These are phyloP conservation scores for Nerophis lumbriciformis DNA, from an alignment of 2,113 vertebrate species.

Conservation along the genomic window DNA sequence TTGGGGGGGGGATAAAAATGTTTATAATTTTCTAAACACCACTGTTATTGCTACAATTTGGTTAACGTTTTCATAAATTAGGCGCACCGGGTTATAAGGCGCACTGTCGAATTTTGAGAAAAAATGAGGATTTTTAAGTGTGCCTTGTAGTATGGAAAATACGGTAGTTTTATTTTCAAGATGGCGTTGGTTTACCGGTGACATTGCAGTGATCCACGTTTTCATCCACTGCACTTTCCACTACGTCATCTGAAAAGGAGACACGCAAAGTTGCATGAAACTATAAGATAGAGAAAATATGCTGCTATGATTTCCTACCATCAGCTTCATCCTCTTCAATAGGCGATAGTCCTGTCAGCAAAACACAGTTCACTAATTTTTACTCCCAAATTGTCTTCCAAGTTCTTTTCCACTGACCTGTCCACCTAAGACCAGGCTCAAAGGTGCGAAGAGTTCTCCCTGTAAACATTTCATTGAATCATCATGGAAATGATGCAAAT, in stretches of 20 bases:
- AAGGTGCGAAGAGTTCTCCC: conserved; percentile 1
- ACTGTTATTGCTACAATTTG: too few relatives aligned
- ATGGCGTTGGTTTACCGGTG: conserved; percentile 30
- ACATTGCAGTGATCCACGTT: conserved; percentile 10
- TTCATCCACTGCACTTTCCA: conserved; percentile 40
- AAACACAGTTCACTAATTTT: not conserved
- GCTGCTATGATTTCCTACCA: conserved; percentile 31
- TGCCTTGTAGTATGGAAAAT: too few relatives aligned
- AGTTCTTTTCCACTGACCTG: conserved; percentile 35
- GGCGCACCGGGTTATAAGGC: too few relatives aligned
- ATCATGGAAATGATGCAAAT: not conserved
- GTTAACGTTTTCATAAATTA: too few relatives aligned
- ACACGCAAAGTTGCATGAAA: not conserved
- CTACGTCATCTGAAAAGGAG: conserved; percentile 29
- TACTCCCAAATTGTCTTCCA: not conserved
- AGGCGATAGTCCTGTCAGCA: conserved; percentile 46
- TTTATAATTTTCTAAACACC: too few relatives aligned
- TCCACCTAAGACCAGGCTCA: not conserved
- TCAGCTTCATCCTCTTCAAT: conserved; percentile 54
- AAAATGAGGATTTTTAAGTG: too few relatives aligned
- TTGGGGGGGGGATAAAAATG: too few relatives aligned
- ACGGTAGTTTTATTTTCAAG: not conserved
- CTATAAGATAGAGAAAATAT: not conserved
- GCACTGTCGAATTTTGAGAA: too few relatives aligned
- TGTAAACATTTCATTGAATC: not conserved